A percentile compares a stretch with the other conserved stretches of the same genome.
Evolutionary conservation across 2,888 invertebrate genomes (phyloP).

Genomic region (Dicranocentrus wangi): DNA sequence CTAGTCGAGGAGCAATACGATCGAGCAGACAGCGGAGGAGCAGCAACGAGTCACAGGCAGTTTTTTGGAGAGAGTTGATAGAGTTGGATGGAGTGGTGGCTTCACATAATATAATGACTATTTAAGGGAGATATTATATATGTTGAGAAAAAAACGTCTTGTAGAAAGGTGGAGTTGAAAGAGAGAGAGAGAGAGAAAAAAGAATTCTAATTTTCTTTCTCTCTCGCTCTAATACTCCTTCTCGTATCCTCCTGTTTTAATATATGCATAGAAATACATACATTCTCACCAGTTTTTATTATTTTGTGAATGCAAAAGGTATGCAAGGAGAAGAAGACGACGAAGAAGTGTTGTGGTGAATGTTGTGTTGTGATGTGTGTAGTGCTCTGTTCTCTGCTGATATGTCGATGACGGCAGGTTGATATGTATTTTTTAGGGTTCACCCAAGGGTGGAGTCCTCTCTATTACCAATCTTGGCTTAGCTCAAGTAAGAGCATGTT

Average conservation of each 20-base stretch:
- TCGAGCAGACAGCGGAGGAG: too few species aligned
- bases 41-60: too few species aligned
- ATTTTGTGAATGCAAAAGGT: neutral
- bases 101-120: conserved; percentile 58
- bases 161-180: conserved; percentile 47
- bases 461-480: conserved; percentile 68
- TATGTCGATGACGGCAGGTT: conserved; percentile 37
- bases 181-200: conserved; percentile 40
- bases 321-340: too few species aligned
- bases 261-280: too few species aligned
- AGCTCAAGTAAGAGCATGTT: conserved; percentile 58
- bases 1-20: too few species aligned
- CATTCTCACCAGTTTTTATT: too few species aligned
- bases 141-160: conserved; percentile 42
- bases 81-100: conserved; percentile 5
- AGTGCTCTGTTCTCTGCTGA: too few species aligned
- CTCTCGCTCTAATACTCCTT: neutral
- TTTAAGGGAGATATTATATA: conserved; percentile 62
- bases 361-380: too few species aligned
- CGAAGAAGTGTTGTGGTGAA: too few species aligned
- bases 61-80: too few species aligned
- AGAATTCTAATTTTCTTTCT: conserved; percentile 27
- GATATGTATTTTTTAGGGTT: conserved; percentile 51
- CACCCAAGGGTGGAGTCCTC: conserved; percentile 67
- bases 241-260: neutral